phyloP scores from a whole-genome alignment of 2,113 vertebrate species.

The Oryctolagus cuniculus region mOryCun1.1 NC_091448.1:35291501-35292000 shows the following conservation, averaged over 20 bases:
- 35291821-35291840: not conserved
- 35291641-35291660: not conserved
- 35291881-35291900: constrained; percentile 1
- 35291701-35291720: not conserved
- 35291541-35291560: too few species aligned
- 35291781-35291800: not conserved
- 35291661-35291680: not conserved
- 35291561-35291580: too few species aligned
- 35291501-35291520: too few species aligned
- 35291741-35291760: not conserved
- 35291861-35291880: not conserved
- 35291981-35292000: not conserved
- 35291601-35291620: not conserved
- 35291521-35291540: too few species aligned
- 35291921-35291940: constrained; percentile 5
- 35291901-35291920: not conserved
- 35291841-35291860: not conserved
- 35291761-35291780: not conserved
- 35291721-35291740: not conserved
- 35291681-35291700: not conserved
- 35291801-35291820: not conserved
- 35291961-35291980: not conserved
- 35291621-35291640: not conserved
- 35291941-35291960: constrained; percentile 11
- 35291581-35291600: too few species aligned